These are phyloP conservation scores for Fissipunctia ypsillon DNA, from an alignment of 2,888 invertebrate genomes.

Conservation along the genomic window DNA sequence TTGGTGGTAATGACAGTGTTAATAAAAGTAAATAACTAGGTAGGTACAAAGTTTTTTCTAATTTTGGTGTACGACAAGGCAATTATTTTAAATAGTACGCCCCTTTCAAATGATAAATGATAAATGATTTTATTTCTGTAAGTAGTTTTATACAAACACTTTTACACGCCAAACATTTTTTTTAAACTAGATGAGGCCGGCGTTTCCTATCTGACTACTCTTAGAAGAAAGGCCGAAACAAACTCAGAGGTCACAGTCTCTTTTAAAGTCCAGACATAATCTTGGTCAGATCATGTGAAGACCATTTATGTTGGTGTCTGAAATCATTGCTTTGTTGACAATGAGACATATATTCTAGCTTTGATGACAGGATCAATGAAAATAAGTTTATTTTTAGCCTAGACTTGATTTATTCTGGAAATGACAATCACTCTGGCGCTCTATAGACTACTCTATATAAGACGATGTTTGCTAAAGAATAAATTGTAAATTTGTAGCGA, in stretches of 20 bases:
- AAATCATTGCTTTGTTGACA: neutral
- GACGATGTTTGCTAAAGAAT: neutral
- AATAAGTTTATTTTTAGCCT: neutral
- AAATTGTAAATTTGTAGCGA: neutral
- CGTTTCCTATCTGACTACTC: too few species aligned
- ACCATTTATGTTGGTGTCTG: too few species aligned
- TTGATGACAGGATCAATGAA: conserved; percentile 1
- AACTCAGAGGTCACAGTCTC: too few species aligned
- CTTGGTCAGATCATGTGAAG: too few species aligned
- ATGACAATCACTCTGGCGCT: neutral
- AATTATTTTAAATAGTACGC: neutral
- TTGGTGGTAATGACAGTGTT: conserved; percentile 9
- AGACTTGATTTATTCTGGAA: neutral
- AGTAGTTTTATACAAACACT: too few species aligned
- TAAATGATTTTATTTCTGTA: too few species aligned
- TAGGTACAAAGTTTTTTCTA: neutral
- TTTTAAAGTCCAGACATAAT: too few species aligned
- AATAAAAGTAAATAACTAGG: neutral
- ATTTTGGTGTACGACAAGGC: neutral
- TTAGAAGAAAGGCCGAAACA: too few species aligned
- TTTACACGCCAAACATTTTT: too few species aligned
- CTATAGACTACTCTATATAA: too few species aligned
- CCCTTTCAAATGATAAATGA: too few species aligned
- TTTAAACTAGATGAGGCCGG: too few species aligned
- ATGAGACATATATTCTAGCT: neutral